Evolutionary conservation across 1,140 invertebrate genomes (phyloP), one percentile per base, ranked within the genome.

Genomic region (Bombus picipes): DNA sequence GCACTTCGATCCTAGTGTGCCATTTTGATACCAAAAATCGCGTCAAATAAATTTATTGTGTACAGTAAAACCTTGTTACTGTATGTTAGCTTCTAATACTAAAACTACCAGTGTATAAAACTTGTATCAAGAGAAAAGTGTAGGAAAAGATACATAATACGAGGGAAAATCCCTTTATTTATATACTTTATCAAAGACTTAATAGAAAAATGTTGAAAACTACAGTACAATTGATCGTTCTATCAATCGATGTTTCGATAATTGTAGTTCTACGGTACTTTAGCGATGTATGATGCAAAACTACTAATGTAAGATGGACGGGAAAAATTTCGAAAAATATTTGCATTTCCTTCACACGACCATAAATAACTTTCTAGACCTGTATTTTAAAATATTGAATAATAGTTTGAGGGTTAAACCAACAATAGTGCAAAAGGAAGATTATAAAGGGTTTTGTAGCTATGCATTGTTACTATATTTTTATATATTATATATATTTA

Each of bases 401-500:
- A n/a, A 62, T n/a, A n/a, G 3, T 62, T n/a, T n/a, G 28, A 62
- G 1, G 0, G 28, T 62, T 62, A 12, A 62, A n/a, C 15, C 13
- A 68, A 68, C 0, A 41, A 12, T 28, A 15, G 13, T 0, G 6
- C 0, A 71, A 28, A 39, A 41, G 28, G 0, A 28, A 6, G 1
- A 25, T 25, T 15, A 8, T 34, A 15, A 43, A 22, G 2, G 22
- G 1, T 75, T 66, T 34, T 15, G 3, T 22, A 65, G 22, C n/a
- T n/a, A n/a, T 25, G n/a, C 15, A 18, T 18, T 53, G 18, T 53
- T 8, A 22, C 18, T 53, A 53, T 53, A 53, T 53, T 22, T 53
- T 53, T 15, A 53, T 53, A 53, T 6, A 22, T 53, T 53, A 53
- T 8, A 53, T 53, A 53, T 53, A 8, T 86, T 79, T 94, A 94